These are phyloP conservation scores for Trichacis sp. DNA, from an alignment of 2,888 invertebrate species.

Conservation along the genomic window DNA sequence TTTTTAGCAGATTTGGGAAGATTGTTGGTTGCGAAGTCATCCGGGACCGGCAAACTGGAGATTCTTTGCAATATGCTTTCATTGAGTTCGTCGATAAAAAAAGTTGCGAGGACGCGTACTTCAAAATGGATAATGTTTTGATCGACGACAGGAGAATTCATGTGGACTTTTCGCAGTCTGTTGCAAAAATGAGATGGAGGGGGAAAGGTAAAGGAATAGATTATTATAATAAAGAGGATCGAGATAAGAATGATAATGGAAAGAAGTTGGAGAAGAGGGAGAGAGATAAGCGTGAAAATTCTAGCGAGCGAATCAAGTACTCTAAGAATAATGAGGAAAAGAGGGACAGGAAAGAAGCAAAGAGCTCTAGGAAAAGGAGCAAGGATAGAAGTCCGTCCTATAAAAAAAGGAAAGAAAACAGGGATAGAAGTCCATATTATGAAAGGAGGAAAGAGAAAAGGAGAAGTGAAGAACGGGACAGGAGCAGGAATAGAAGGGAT, in stretches of 20 bases:
- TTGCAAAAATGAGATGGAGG: slow-evolving; percentile 92
- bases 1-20: slow-evolving; percentile 95
- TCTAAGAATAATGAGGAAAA: slow-evolving; percentile 11
- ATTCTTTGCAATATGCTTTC: slow-evolving; percentile 98
- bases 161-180: slow-evolving; percentile 99
- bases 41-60: slow-evolving; percentile 89
- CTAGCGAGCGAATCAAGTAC: slow-evolving; percentile 12
- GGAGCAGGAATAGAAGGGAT: slow-evolving; percentile 22
- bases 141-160: slow-evolving; percentile 99
- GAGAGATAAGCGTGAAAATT: slow-evolving; percentile 35
- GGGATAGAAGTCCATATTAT: slow-evolving; percentile 9
- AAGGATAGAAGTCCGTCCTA: slow-evolving; percentile 17
- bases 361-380: slow-evolving; percentile 24
- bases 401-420: slow-evolving; percentile 20
- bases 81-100: slow-evolving; percentile 95
- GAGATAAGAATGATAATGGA: slow-evolving; percentile 27
- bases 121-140: slow-evolving; percentile 99
- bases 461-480: slow-evolving; percentile 23
- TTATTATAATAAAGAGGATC: slow-evolving; percentile 42
- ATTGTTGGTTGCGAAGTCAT: slow-evolving; percentile 96
- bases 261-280: slow-evolving; percentile 30
- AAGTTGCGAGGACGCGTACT: slow-evolving; percentile 96
- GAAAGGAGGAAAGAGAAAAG: slow-evolving; percentile 21
- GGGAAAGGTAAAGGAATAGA: slow-evolving; percentile 87
- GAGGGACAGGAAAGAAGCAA: slow-evolving; percentile 21